Base-by-base conservation (phyloP, 1,140 invertebrate genomes). In the Cryptotermes secundus region DNA sequence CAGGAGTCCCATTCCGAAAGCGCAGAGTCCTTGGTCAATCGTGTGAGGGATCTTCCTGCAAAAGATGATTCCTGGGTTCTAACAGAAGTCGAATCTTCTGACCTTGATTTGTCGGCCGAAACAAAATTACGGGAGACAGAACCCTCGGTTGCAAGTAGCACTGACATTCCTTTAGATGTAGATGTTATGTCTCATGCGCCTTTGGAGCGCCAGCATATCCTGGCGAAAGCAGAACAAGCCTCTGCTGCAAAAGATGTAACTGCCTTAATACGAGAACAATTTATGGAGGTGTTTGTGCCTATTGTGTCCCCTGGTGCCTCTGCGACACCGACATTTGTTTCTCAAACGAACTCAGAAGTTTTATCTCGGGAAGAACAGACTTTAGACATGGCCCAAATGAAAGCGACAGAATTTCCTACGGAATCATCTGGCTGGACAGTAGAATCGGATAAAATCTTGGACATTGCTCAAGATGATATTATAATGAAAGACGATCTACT, bases 401-500 rank as follows among this genome's bases (percentile, higher is more conserved):
- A 72, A 12, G 38, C 4, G 31, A 72, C 2, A 10, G n/a, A 31
- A 72, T 9, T 0, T 6, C 59, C n/a, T 72, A n/a, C 53, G 24
- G 53, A 59, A n/a, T 0, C 53, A 24, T 59, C 53, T 22, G 19
- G 7, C 26, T 59, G 53, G 53, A 9, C 4, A n/a, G 7, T 31
- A 3, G 31, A 10, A n/a, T n/a, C 83, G 2, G 53, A 34, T 34
- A 26, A 59, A 24, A 9, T 45, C 16, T 83, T 49, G 31, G 59
- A 34, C 2, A 45, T 84, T 36, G 42, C 84, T 59, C 24, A 26
- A 34, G 84, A 84, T 82, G 88, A 88, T 86, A 89, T 89, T 42
- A 85, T 87, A 16, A 90, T 90, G 90, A 88, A 86, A 38, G 90
- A 88, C 86, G 89, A 91, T 86, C 84, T 90, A 16, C 84, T 90